A percentile compares a stretch with the other conserved stretches of the same genome.
Conservation (phyloP, 2,888 invertebrate species). For the Lordiphosa fenestrarum region DNA sequence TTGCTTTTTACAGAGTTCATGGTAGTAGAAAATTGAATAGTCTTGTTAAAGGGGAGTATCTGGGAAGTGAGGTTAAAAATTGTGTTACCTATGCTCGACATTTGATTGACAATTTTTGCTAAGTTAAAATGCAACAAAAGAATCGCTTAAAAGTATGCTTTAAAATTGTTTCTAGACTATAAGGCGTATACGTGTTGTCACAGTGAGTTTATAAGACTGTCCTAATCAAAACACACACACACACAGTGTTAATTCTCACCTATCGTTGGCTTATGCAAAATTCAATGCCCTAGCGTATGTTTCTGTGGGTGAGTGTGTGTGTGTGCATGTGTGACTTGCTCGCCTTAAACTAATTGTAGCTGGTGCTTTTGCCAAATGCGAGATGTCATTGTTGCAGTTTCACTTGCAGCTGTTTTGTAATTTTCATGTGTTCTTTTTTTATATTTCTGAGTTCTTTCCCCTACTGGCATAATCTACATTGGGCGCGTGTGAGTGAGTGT, state of each 20-base stretch:
- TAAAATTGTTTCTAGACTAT: conserved; percentile 8
- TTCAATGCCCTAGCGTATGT: conserved; percentile 15
- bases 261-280: conserved; percentile 58
- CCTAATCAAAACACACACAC: conserved; percentile 27
- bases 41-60: neutral
- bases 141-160: conserved; percentile 11
- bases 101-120: too few species aligned
- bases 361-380: conserved; percentile 52
- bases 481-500: too few species aligned
- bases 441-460: neutral
- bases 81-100: too few species aligned
- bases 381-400: conserved; percentile 44
- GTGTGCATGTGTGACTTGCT: conserved; percentile 33
- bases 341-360: conserved; percentile 65
- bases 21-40: neutral
- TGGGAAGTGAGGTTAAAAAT: too few species aligned
- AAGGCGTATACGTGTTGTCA: conserved; percentile 33
- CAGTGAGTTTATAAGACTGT: conserved; percentile 43
- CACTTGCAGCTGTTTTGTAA: conserved; percentile 21
- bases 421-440: neutral
- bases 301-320: conserved; percentile 14
- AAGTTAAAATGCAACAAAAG: neutral
- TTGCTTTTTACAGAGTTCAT: neutral
- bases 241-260: conserved; percentile 27
- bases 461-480: too few species aligned